These are phyloP conservation scores for Urocynchramus pylzowi DNA, from an alignment of 2,113 vertebrate genomes.

Conservation along the genomic window DNA sequence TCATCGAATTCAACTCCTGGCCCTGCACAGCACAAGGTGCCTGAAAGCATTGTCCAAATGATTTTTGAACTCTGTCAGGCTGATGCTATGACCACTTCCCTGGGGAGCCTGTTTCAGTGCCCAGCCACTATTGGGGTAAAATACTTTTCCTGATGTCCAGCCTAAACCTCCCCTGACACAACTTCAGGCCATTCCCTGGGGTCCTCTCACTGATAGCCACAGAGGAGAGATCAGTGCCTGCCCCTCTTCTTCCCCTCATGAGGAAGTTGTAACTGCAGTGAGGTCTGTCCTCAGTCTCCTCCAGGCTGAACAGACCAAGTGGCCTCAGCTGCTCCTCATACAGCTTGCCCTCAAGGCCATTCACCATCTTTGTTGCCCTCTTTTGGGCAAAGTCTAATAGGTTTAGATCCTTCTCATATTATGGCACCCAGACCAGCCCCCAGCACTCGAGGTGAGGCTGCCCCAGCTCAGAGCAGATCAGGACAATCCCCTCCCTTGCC, in stretches of 20 bases:
- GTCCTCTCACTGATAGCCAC: neutral
- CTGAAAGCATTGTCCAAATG: accelerated
- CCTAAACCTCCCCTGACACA: neutral
- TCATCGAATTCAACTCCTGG: neutral
- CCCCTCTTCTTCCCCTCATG: accelerated
- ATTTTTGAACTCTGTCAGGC: neutral
- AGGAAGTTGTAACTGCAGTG: neutral
- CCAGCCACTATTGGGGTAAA: accelerated
- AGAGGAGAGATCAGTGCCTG: neutral
- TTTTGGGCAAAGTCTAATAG: neutral
- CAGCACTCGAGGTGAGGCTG: accelerated
- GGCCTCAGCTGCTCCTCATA: accelerated
- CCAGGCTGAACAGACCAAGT: neutral
- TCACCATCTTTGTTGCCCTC: neutral
- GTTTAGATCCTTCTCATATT: neutral
- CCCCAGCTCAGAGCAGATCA: neutral
- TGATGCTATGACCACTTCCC: neutral
- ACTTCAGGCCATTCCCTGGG: neutral
- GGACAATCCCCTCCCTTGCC: neutral
- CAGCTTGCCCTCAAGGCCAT: accelerated
- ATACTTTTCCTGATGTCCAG: neutral
- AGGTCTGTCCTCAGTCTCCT: neutral
- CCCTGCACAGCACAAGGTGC: neutral
- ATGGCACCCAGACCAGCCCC: accelerated
- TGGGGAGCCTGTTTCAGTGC: neutral